A percentile compares a stretch with the other conserved stretches of the same genome.
Evolutionary conservation across 2,797 vertebrate species (phyloP).

Genomic region (Champsocephalus esox): DNA sequence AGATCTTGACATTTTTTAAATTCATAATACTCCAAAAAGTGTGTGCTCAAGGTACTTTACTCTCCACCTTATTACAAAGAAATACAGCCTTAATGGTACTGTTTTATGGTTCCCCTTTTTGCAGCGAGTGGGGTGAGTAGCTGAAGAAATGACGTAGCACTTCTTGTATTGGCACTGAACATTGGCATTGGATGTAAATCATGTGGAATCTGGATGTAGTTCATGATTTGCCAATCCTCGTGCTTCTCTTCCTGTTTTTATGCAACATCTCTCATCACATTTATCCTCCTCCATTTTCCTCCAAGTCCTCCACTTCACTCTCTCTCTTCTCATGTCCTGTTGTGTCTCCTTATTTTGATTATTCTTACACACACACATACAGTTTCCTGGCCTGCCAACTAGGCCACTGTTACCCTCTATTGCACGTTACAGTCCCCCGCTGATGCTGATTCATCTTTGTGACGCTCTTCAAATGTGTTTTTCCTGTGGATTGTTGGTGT

Average conservation of each 20-base stretch:
- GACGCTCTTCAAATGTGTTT: neutral
- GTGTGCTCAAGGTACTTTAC: too few species aligned
- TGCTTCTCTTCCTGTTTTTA: neutral
- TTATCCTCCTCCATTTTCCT: neutral
- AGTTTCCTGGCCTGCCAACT: constrained; percentile 25
- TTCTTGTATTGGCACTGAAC: neutral
- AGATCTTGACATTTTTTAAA: too few species aligned
- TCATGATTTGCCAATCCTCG: neutral
- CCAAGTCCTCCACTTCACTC: neutral
- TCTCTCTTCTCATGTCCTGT: neutral
- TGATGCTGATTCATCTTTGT: constrained; percentile 35
- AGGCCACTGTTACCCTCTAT: constrained; percentile 12
- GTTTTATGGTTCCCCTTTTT: too few species aligned
- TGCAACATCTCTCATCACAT: neutral
- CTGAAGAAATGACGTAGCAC: neutral
- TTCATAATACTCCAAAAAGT: too few species aligned
- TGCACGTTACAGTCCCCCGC: neutral
- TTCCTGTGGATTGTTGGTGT: constrained; percentile 9
- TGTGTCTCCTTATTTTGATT: too few species aligned
- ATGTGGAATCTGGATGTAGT: neutral
- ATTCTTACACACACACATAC: neutral
- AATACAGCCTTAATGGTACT: too few species aligned
- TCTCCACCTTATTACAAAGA: too few species aligned
- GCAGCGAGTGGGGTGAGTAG: neutral
- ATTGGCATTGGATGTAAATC: neutral